phyloP scores from a whole-genome alignment of 2,888 invertebrate genomes.

The Dorcus parallelipipedus region DNA sequence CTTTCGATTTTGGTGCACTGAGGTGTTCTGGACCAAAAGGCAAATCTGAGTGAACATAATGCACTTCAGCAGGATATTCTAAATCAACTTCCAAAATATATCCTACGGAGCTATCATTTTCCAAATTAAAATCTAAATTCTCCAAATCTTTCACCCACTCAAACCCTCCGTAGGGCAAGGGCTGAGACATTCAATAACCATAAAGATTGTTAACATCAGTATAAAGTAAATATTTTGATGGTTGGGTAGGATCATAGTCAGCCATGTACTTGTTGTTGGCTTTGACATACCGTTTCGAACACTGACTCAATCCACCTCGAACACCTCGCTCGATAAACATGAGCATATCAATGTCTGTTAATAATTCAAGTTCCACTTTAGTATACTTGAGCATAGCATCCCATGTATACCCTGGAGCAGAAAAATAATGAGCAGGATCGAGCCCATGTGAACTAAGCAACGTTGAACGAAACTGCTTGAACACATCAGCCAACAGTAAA shows the following conservation, averaged over 20 bases:
- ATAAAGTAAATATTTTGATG: slow-evolving; percentile 29
- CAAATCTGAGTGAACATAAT: no score
- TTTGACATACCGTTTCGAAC: slow-evolving; percentile 29
- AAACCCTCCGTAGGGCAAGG: neutral
- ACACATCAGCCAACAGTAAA: no score
- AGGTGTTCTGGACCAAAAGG: no score
- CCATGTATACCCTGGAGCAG: slow-evolving; percentile 34
- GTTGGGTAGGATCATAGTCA: slow-evolving; percentile 29
- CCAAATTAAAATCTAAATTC: no score
- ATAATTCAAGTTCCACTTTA: slow-evolving; percentile 33
- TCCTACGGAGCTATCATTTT: no score
- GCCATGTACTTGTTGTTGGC: slow-evolving; percentile 41
- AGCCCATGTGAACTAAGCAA: no score
- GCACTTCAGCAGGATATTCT: no score
- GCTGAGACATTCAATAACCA: slow-evolving; percentile 24
- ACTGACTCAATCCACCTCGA: slow-evolving; percentile 25
- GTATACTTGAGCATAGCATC: slow-evolving; percentile 41
- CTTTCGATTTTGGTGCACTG: no score
- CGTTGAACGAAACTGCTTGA: no score
- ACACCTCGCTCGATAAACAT: slow-evolving; percentile 29
- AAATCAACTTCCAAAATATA: no score
- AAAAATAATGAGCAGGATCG: no score
- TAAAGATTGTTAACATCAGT: slow-evolving; percentile 36
- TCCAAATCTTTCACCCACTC: neutral
- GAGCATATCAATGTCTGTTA: slow-evolving; percentile 39